Conservation (phyloP, 1,140 invertebrate species). For the Laupala kohalensis region DNA sequence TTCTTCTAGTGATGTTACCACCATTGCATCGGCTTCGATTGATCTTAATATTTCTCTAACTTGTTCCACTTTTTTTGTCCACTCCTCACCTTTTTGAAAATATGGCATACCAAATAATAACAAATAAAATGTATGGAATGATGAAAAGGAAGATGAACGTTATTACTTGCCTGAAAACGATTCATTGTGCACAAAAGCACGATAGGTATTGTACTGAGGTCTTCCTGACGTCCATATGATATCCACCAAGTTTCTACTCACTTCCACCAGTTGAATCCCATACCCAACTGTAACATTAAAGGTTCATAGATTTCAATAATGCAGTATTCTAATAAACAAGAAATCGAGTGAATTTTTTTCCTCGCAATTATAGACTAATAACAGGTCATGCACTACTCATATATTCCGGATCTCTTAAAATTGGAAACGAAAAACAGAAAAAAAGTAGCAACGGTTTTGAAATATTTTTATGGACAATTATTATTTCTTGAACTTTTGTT, state of each 20-base stretch:
- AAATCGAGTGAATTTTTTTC: no score
- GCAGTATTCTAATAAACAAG: no score
- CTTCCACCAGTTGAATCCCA: slow-evolving; percentile 40
- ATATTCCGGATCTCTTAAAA: no score
- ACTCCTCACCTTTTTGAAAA: slow-evolving; percentile 43
- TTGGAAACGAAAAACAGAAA: no score
- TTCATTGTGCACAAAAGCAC: slow-evolving; percentile 35
- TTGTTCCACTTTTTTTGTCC: slow-evolving; percentile 57
- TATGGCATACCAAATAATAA: slow-evolving; percentile 12
- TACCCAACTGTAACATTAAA: no score
- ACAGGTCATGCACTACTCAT: no score
- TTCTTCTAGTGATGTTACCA: slow-evolving; percentile 82
- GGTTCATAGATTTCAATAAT: no score
- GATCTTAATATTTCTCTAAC: slow-evolving; percentile 50
- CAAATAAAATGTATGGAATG: background rate
- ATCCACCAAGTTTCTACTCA: slow-evolving; percentile 65
- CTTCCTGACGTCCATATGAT: slow-evolving; percentile 59
- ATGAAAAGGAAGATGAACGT: no score
- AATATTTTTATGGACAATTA: no score
- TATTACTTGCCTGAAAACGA: slow-evolving; percentile 37
- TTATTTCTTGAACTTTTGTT: no score
- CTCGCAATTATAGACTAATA: no score
- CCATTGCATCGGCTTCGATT: slow-evolving; percentile 55
- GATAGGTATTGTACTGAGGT: slow-evolving; percentile 32
- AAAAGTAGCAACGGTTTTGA: no score